Percentiles rank a stretch among this genome's conserved stretches.
phyloP scores from a whole-genome alignment of 2,888 invertebrate species.

The Epinotia ramella region DNA sequence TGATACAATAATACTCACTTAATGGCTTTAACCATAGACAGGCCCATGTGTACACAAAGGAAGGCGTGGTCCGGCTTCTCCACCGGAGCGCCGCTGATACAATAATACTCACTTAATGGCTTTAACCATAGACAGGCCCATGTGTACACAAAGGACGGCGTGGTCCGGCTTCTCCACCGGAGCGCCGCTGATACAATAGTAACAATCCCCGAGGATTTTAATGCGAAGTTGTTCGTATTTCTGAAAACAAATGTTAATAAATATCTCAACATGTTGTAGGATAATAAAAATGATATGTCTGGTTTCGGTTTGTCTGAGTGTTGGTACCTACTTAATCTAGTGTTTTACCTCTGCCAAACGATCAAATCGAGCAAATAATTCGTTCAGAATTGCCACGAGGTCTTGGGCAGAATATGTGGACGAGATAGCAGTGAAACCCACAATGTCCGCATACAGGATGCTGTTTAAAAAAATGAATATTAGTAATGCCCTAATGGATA shows the following conservation, averaged over 20 bases:
- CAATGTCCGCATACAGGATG: conserved; percentile 98
- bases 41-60: too few relatives aligned
- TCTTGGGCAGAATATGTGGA: conserved; percentile 98
- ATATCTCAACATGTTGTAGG: conserved; percentile 23
- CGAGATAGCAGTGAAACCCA: conserved; percentile 98
- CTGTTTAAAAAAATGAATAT: conserved; percentile 65
- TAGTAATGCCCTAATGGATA: conserved; percentile 1
- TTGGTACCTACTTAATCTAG: conserved; percentile 1
- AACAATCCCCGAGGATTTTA: conserved; percentile 98
- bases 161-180: conserved; percentile 96
- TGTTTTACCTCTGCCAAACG: conserved; percentile 90
- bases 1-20: conserved; percentile 99
- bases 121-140: conserved; percentile 98
- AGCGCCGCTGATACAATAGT: conserved; percentile 98
- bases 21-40: too few relatives aligned
- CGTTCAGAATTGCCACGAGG: conserved; percentile 97
- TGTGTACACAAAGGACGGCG: conserved; percentile 96
- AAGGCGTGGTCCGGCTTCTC: too few relatives aligned
- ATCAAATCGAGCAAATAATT: conserved; percentile 97
- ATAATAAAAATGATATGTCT: neutral
- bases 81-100: too few relatives aligned
- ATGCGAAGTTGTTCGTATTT: conserved; percentile 97
- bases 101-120: too few relatives aligned
- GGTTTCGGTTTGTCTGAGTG: neutral
- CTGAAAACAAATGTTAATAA: conserved; percentile 77